phyloP scores from a whole-genome alignment of 2,113 vertebrate genomes.

The Rhinopomastus cyanomelas region DNA sequence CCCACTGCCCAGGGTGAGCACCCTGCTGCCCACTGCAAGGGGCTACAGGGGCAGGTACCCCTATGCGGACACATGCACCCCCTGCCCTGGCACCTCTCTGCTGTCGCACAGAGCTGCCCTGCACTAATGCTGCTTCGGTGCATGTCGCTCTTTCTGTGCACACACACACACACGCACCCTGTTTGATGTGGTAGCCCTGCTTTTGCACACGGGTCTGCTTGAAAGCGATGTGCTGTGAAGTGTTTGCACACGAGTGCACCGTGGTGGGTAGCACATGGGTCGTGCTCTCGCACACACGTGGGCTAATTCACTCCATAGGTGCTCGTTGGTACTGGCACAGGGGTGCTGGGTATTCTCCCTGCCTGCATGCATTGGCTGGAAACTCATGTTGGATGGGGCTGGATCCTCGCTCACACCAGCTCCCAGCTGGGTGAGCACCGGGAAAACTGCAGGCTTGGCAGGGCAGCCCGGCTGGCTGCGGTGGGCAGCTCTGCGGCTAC shows the following conservation, averaged over 20 bases:
- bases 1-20: not conserved
- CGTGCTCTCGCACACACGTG: not conserved
- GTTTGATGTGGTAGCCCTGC: not conserved
- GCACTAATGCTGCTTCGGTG: rapidly evolving
- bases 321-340: not conserved
- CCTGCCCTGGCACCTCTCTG: not conserved
- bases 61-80: rapidly evolving
- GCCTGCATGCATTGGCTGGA: not conserved
- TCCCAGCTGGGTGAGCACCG: rapidly evolving
- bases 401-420: not conserved
- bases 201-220: not conserved
- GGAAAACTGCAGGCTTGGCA: slow-evolving; percentile 35
- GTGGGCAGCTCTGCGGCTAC: slow-evolving; percentile 33
- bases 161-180: rapidly evolving
- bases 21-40: not conserved
- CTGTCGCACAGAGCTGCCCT: not conserved
- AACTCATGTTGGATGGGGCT: rapidly evolving
- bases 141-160: rapidly evolving
- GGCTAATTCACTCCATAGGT: rapidly evolving
- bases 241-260: not conserved
- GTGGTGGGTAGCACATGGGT: not conserved
- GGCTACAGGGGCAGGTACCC: not conserved
- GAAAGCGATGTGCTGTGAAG: rapidly evolving
- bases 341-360: not conserved
- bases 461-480: not conserved